A percentile compares a stretch with the other conserved stretches of the same genome.
Conservation (phyloP, 2,113 vertebrate species). For the Porphyrio hochstetteri region DNA sequence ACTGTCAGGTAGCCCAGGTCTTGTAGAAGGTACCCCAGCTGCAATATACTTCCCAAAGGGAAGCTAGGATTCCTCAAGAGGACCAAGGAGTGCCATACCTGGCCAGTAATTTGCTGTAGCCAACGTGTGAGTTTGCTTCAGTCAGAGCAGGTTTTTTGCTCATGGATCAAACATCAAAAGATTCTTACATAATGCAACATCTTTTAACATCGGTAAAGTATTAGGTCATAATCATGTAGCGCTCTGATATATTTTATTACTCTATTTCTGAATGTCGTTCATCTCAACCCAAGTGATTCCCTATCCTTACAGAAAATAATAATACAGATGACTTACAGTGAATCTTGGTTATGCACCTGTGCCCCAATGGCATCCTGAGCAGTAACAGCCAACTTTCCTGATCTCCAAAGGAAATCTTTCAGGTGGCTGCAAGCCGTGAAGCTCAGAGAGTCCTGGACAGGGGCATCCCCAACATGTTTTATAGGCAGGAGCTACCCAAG, state of each 20-base stretch:
- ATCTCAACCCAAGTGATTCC: background rate
- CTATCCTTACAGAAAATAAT: background rate
- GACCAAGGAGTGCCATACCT: background rate
- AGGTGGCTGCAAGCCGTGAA: background rate
- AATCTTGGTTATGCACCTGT: background rate
- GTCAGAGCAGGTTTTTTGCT: background rate
- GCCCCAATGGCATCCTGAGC: background rate
- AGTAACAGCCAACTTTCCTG: background rate
- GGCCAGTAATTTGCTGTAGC: background rate
- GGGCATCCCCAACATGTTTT: background rate
- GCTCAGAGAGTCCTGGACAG: background rate
- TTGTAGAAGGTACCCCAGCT: background rate
- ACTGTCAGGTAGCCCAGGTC: background rate
- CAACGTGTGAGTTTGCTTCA: background rate
- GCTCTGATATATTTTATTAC: background rate
- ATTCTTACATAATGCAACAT: background rate
- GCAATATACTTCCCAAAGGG: background rate
- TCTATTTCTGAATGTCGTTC: conserved; percentile 25
- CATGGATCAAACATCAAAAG: conserved; percentile 25
- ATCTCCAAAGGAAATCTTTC: background rate
- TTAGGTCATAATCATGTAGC: conserved; percentile 10
- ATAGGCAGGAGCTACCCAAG: background rate
- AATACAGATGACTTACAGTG: background rate
- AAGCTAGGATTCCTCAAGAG: background rate
- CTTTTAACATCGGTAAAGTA: background rate